Conservation (phyloP, 2,113 vertebrate species). For the Zapus hudsonius region DNA sequence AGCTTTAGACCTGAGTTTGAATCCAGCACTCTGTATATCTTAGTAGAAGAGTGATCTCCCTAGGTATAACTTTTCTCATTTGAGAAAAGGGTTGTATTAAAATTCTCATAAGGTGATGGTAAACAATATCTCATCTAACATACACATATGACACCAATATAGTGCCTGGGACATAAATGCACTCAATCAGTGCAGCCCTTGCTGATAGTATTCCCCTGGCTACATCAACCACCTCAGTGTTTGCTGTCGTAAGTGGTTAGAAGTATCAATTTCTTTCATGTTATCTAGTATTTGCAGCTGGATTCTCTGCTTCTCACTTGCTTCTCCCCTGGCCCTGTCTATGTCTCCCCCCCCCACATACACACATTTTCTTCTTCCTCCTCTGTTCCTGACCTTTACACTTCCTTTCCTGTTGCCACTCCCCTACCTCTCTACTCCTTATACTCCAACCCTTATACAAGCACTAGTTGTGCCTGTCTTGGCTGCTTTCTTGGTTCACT, state of each 20-base stretch:
- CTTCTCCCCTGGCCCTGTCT: background rate
- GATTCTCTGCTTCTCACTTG: background rate
- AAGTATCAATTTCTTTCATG: background rate
- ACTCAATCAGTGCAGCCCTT: background rate
- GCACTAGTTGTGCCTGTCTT: slow-evolving; percentile 44
- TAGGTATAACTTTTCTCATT: slow-evolving; percentile 16
- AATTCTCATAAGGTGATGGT: background rate
- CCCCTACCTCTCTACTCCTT: background rate
- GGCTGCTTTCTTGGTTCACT: slow-evolving; percentile 24
- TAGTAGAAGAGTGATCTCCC: background rate
- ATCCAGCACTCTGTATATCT: background rate
- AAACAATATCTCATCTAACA: background rate
- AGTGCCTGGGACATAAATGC: background rate
- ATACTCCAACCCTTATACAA: background rate
- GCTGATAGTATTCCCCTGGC: background rate
- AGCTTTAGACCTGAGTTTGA: background rate
- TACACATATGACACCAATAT: background rate
- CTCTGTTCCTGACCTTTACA: background rate
- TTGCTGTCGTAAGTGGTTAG: background rate
- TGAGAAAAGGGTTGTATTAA: background rate
- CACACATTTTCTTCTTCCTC: background rate
- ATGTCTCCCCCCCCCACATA: background rate
- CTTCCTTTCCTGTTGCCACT: background rate
- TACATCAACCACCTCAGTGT: background rate
- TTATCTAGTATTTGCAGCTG: background rate